These are phyloP conservation scores for Pterobdella sp. DNA, from an alignment of 2,888 invertebrate genomes.

Conservation along the genomic window DNA sequence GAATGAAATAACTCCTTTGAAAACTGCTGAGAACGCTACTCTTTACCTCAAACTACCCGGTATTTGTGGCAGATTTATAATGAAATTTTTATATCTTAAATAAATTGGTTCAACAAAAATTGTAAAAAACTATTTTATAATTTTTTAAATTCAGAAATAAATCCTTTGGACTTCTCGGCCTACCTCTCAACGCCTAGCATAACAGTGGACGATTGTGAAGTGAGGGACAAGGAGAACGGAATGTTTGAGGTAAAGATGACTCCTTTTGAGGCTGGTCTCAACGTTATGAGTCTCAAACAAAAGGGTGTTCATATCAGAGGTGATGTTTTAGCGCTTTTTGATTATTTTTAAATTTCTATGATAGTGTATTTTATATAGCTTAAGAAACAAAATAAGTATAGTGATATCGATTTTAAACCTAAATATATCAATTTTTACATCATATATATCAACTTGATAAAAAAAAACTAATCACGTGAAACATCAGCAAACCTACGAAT, in stretches of 20 bases:
- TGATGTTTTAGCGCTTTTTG: too few species aligned
- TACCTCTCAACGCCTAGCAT: constrained; percentile 87
- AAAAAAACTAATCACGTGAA: too few species aligned
- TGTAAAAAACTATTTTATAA: too few species aligned
- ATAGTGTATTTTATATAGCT: too few species aligned
- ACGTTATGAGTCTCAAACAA: constrained; percentile 90
- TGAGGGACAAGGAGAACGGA: constrained; percentile 53
- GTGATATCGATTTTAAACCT: too few species aligned
- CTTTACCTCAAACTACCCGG: constrained; percentile 61
- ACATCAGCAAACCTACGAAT: too few species aligned
- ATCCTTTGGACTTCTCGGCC: constrained; percentile 84
- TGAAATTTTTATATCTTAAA: too few species aligned
- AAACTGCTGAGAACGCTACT: constrained; percentile 86
- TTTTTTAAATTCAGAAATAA: constrained; percentile 61
- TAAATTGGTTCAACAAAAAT: too few species aligned
- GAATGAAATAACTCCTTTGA: constrained; percentile 83
- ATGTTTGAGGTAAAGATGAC: constrained; percentile 48
- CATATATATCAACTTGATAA: too few species aligned
- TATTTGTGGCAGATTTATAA: constrained; percentile 30
- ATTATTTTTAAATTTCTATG: too few species aligned
- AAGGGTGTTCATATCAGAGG: constrained; percentile 93
- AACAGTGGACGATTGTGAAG: constrained; percentile 84
- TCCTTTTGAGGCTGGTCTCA: constrained; percentile 78
- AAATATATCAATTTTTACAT: too few species aligned
- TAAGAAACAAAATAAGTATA: too few species aligned